Base-by-base conservation (phyloP, 2,113 vertebrate species). In the Pampusana beccarii region DNA sequence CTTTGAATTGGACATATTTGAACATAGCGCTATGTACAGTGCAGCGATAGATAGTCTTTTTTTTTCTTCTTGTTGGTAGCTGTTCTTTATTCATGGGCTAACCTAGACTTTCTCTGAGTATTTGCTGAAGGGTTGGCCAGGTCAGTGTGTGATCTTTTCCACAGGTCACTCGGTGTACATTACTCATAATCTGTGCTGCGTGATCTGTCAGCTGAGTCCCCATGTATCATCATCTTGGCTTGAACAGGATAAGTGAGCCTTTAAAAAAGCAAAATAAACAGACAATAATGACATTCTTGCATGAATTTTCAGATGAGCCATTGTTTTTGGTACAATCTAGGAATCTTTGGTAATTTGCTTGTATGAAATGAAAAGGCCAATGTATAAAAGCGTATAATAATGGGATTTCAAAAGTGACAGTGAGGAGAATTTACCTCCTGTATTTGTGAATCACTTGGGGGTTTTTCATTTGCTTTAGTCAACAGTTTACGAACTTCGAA, bases 381-480 rank as follows among this genome's bases (percentile, higher is more conserved):
- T 25, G 11, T 46, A 26, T 69, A 53, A 92, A 86, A 79, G 69
- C 38, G 19, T 71, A 23, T 79, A 75, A 72, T 82, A 62, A 56
- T 54, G 71, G 61, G 83, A 61, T 83, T 79, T 60, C 16, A 64
- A 13, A 89, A 69, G 62, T 38, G 77, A 42, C 53, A 64, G 24
- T 13, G 56, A 74, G 75, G 26, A 50, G 25, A 65, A 85, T 81
- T 93, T 81, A 5, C 51, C 38, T 86, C 42, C 29, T 64, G 31
- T 72, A 15, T 92, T 78, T 85, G 69, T 94, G 91, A 96, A 73
- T 91, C 77, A 56, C 61, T 78, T 81, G 8, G n/a, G 73, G 40
- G 19, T 48, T 92, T 96, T 90, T 86, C 42, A 40, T 73, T 62
- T 67, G 85, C 9, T 88, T 77, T 42, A 65, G 66, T 82, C 75